phyloP scores from a whole-genome alignment of 2,888 invertebrate species.

The Cheilosia grossa region DNA sequence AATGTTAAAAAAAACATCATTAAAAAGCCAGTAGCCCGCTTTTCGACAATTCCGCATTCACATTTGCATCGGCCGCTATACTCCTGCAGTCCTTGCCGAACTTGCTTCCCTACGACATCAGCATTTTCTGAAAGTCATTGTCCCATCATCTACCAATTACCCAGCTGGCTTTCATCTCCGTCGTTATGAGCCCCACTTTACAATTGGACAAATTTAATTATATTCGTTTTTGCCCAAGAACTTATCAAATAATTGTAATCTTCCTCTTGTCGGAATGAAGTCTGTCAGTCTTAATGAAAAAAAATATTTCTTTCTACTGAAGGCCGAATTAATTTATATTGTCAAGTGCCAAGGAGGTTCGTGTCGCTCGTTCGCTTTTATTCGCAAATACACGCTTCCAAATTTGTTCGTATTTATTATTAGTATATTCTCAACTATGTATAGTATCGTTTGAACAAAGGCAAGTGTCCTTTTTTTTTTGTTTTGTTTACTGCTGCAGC shows the following conservation, averaged over 20 bases:
- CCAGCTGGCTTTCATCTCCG: slow-evolving; percentile 23
- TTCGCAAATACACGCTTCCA: not conserved
- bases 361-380: not conserved
- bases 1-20: no score
- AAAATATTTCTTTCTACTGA: slow-evolving; percentile 21
- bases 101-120: not conserved
- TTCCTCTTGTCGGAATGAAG: slow-evolving; percentile 40
- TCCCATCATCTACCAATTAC: slow-evolving; percentile 30
- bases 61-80: not conserved
- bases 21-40: no score
- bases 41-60: not conserved
- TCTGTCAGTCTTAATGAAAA: slow-evolving; percentile 43
- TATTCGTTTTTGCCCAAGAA: slow-evolving; percentile 41
- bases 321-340: slow-evolving; percentile 41
- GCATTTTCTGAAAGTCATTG: not conserved
- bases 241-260: slow-evolving; percentile 64
- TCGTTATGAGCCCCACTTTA: slow-evolving; percentile 28
- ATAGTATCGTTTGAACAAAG: slow-evolving; percentile 41
- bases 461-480: slow-evolving; percentile 3
- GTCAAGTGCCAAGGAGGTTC: slow-evolving; percentile 40
- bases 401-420: slow-evolving; percentile 31
- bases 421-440: slow-evolving; percentile 29
- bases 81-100: no score
- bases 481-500: not conserved
- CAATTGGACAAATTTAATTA: slow-evolving; percentile 53